A percentile compares a stretch with the other conserved stretches of the same genome.
Evolutionary conservation across 2,888 invertebrate species (phyloP).

Genomic region (Flexamia atlantica): DNA sequence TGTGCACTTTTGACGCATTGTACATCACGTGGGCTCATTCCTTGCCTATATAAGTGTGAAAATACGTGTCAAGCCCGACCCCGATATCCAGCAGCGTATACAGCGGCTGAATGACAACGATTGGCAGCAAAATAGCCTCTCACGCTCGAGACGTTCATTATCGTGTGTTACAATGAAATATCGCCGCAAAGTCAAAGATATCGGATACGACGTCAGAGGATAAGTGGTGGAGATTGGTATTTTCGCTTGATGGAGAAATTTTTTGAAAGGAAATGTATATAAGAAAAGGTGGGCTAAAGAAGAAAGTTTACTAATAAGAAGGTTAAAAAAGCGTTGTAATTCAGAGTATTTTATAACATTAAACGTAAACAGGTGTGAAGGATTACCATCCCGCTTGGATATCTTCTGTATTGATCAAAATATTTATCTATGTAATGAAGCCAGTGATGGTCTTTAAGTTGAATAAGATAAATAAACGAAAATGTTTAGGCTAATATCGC

Average conservation of each 20-base stretch:
- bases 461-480: too few relatives aligned
- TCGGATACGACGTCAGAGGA: background rate
- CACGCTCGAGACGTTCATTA: background rate
- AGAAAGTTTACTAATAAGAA: background rate
- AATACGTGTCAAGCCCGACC: constrained; percentile 13
- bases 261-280: background rate
- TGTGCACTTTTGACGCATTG: too few relatives aligned
- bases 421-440: too few relatives aligned
- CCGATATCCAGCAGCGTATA: background rate
- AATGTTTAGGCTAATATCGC: too few relatives aligned
- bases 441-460: too few relatives aligned
- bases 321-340: background rate
- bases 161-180: constrained; percentile 5
- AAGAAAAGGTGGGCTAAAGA: background rate
- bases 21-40: too few relatives aligned
- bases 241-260: background rate
- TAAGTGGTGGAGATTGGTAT: background rate
- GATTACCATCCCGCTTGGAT: too few relatives aligned
- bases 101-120: constrained; percentile 5
- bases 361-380: too few relatives aligned
- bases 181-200: background rate
- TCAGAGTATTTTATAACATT: background rate
- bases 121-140: constrained; percentile 22
- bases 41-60: constrained; percentile 26
- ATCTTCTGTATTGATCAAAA: too few relatives aligned